Evolutionary conservation across 2,113 vertebrate species (phyloP).

Genomic region (Actinemys pallida): DNA sequence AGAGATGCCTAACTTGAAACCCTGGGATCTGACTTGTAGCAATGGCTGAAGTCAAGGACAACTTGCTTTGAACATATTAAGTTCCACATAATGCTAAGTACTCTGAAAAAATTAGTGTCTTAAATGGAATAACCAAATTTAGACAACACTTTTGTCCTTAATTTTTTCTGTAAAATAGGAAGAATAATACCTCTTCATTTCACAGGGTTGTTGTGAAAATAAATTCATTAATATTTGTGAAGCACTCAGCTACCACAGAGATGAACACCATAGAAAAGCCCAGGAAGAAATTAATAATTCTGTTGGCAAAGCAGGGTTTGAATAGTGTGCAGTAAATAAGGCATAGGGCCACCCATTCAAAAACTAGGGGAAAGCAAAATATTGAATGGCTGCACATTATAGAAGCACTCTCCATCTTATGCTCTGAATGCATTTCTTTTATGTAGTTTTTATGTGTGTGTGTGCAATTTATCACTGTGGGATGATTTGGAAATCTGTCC

Average conservation of each 20-base stretch:
- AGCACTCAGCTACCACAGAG: not conserved
- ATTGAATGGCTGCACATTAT: not conserved
- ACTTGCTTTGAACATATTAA: not conserved
- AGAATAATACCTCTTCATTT: not conserved
- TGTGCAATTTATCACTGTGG: not conserved
- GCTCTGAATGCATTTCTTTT: not conserved
- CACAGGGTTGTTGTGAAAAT: not conserved
- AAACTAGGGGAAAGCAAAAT: not conserved
- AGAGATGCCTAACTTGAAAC: not conserved
- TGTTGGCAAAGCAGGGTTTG: not conserved
- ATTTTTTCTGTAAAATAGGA: not conserved
- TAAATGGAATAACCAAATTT: not conserved
- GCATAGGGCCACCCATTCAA: not conserved
- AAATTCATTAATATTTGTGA: not conserved
- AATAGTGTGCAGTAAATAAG: not conserved
- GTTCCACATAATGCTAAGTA: not conserved
- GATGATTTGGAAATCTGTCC: not conserved
- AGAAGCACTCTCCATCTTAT: not conserved
- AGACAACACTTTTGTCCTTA: not conserved
- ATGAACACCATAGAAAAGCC: not conserved
- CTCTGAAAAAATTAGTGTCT: not conserved
- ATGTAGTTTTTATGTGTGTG: not conserved
- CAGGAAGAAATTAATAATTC: not conserved
- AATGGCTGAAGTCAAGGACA: not conserved
- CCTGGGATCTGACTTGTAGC: not conserved